These are phyloP conservation scores for Leucophora obtusa DNA, from an alignment of 2,888 invertebrate species.

Conservation along the genomic window DNA sequence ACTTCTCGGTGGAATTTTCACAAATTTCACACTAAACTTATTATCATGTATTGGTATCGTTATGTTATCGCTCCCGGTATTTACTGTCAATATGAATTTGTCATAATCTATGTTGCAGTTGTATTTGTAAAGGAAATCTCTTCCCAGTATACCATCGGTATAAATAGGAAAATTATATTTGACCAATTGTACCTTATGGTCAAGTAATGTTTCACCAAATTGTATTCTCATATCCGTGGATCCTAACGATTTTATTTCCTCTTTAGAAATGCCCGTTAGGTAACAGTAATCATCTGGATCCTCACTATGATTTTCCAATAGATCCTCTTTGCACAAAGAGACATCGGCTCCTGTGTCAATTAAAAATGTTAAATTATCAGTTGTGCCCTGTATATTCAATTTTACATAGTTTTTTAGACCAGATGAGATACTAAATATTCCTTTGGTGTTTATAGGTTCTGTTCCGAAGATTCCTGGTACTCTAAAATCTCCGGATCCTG, in stretches of 20 bases:
- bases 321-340: too few species aligned
- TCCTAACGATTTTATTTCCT: slow-evolving; percentile 21
- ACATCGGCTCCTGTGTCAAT: too few species aligned
- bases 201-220: not conserved
- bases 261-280: slow-evolving; percentile 23
- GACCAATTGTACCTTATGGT: slow-evolving; percentile 31
- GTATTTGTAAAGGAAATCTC: not conserved
- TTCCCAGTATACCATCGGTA: too few species aligned
- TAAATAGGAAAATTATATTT: not conserved
- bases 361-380: slow-evolving; percentile 8
- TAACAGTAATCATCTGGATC: slow-evolving; percentile 26
- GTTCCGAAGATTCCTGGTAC: not conserved
- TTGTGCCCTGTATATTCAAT: slow-evolving; percentile 6
- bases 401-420: slow-evolving; percentile 16
- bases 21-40: too few species aligned
- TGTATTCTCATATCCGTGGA: slow-evolving; percentile 19
- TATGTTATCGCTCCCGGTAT: too few species aligned
- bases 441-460: not conserved
- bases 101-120: slow-evolving; percentile 47
- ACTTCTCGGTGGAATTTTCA: too few species aligned
- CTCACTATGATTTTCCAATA: slow-evolving; percentile 25
- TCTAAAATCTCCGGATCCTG: too few species aligned
- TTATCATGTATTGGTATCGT: too few species aligned
- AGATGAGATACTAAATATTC: not conserved
- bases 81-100: slow-evolving; percentile 29